These are phyloP conservation scores for Brachionus sp. DNA, from an alignment of 1,140 invertebrate genomes.

Conservation along the genomic window DNA sequence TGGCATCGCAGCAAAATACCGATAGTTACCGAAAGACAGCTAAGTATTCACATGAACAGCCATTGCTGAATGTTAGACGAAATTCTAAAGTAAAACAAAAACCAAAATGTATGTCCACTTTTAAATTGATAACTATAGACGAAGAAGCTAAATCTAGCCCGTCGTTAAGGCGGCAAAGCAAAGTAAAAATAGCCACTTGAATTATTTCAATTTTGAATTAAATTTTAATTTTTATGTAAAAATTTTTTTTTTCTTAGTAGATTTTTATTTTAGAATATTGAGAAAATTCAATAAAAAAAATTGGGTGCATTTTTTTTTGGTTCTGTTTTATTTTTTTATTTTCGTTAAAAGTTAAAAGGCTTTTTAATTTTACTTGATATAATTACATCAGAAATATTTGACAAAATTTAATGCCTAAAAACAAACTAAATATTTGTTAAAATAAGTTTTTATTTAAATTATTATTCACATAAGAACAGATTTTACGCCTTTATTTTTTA, in stretches of 20 bases:
- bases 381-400: too few species aligned
- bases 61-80: background rate
- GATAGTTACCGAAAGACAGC: slow-evolving; percentile 21
- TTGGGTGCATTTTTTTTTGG: too few species aligned
- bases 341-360: too few species aligned
- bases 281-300: too few species aligned
- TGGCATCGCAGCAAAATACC: slow-evolving; percentile 23
- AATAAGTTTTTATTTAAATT: too few species aligned
- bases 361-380: too few species aligned
- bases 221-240: background rate
- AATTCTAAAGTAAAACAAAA: slow-evolving; percentile 7
- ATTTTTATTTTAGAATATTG: too few species aligned
- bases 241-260: background rate
- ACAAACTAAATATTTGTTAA: too few species aligned
- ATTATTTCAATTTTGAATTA: background rate
- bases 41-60: background rate
- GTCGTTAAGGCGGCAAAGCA: background rate
- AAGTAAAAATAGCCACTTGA: slow-evolving; percentile 22
- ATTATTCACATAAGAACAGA: too few species aligned
- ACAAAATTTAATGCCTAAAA: too few species aligned
- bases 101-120: slow-evolving; percentile 12
- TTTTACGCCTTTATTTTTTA: too few species aligned
- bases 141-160: background rate
- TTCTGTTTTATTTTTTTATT: too few species aligned
- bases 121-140: slow-evolving; percentile 24